phyloP scores from a whole-genome alignment of 2,113 vertebrate species.

The Neodon shergylaensis region DNA sequence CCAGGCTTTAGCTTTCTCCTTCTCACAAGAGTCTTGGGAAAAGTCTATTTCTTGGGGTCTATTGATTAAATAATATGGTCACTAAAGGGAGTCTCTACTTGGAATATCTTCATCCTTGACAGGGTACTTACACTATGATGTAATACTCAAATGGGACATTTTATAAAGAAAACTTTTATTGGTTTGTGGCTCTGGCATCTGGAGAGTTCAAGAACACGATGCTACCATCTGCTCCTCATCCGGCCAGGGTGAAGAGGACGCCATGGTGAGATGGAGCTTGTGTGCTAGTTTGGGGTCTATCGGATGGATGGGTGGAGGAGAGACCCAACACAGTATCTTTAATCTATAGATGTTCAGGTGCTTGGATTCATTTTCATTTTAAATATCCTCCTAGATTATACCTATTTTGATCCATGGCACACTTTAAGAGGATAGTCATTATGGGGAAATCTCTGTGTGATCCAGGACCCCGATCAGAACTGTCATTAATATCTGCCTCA shows the following conservation, averaged over 20 bases:
- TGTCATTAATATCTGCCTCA: background rate
- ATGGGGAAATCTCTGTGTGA: background rate
- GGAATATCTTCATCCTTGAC: too few relatives aligned
- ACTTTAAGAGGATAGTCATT: background rate
- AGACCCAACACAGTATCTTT: background rate
- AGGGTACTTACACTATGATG: background rate
- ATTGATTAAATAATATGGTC: background rate
- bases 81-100: background rate
- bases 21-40: background rate
- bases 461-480: background rate
- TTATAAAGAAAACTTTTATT: background rate
- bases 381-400: background rate
- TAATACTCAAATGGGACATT: too few relatives aligned
- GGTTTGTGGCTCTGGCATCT: background rate
- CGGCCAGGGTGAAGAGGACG: background rate
- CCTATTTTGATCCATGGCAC: background rate
- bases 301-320: background rate
- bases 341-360: background rate
- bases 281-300: too few relatives aligned
- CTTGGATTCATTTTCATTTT: conserved; percentile 44
- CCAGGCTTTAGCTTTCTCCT: background rate
- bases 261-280: background rate
- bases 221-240: background rate
- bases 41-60: background rate
- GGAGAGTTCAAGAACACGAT: background rate